Evolutionary conservation across 2,113 vertebrate genomes (phyloP), one percentile per base, ranked within the genome.

Genomic region (Spilogale gracilis): DNA sequence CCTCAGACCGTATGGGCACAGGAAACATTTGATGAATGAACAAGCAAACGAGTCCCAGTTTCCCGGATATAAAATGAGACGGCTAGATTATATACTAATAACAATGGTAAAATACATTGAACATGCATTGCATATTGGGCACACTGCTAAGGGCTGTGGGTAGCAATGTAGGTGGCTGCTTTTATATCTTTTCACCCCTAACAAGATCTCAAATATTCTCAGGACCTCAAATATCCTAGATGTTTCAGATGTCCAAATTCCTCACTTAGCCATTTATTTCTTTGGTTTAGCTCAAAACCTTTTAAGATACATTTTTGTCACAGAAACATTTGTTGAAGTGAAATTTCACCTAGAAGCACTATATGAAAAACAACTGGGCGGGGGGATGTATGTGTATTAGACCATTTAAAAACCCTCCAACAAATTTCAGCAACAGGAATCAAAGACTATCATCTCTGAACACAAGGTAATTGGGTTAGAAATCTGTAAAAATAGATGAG

Each of bases 241-340:
- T 54, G 12, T 61, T 93, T 97, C 32, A 80, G 25, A 88, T 83
- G 54, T 32, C 76, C 58, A 91, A 95, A 82, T 81, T 82, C 74
- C 25, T 97, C 73, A 86, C 43, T 78, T 71, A 20, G 38, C 48
- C 74, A 83, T 95, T 25, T 58, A 90, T 94, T 84, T 12, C 52
- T 87, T 78, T 71, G 10, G 38, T 32, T 93, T 63, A 83, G 65
- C 43, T 97, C 58, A 60, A 21, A 91, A 91, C 8, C 3, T 95
- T 87, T 83, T 61, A 82, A 96, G 87, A n/a, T 63, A 90, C 2
- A 12, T 60, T 89, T 67, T 50, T 65, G 61, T 17, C 93, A 16
- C 48, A 96, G 50, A 83, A 95, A 91, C 45, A 84, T 91, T 83
- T 91, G 23, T 58, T 87, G 60, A 90, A 90, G 54, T 81, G 52